Evolutionary conservation across 2,888 invertebrate species (phyloP).

Genomic region (Polietes domitor): DNA sequence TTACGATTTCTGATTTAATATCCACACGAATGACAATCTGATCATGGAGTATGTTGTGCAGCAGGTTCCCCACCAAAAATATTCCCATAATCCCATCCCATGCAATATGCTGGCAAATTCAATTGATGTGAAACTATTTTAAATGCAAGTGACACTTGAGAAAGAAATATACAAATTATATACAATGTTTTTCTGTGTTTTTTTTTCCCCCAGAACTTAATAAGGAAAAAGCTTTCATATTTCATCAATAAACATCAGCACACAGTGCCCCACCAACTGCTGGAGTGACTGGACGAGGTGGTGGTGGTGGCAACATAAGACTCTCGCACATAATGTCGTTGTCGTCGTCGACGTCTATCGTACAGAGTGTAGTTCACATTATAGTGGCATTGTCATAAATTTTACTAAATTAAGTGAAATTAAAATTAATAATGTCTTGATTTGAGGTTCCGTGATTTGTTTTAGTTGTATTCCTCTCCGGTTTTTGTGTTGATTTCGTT

Average conservation of each 20-base stretch:
- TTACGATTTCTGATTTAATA: too few relatives aligned
- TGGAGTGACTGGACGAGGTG: background rate
- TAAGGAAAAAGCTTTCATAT: slow-evolving; percentile 66
- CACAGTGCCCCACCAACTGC: background rate
- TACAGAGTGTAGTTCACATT: too few relatives aligned
- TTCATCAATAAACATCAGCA: slow-evolving; percentile 53
- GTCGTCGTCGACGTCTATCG: background rate
- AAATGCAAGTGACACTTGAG: background rate
- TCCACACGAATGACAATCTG: too few relatives aligned
- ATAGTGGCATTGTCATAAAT: slow-evolving; percentile 67
- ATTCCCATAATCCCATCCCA: background rate
- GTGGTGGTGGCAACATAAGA: slow-evolving; percentile 22
- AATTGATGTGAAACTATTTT: background rate
- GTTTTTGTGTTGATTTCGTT: slow-evolving; percentile 41
- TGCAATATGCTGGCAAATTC: background rate
- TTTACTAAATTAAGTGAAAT: slow-evolving; percentile 71
- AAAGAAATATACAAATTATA: background rate
- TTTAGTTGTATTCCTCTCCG: slow-evolving; percentile 34
- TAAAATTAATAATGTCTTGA: slow-evolving; percentile 69
- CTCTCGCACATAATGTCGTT: background rate
- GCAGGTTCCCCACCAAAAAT: background rate
- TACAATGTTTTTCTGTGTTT: background rate
- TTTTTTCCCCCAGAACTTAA: slow-evolving; percentile 40
- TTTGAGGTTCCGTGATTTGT: slow-evolving; percentile 64
- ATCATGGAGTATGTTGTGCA: too few relatives aligned